Base-by-base conservation (phyloP, 2,113 vertebrate species). In the Phasianus colchicus region DNA sequence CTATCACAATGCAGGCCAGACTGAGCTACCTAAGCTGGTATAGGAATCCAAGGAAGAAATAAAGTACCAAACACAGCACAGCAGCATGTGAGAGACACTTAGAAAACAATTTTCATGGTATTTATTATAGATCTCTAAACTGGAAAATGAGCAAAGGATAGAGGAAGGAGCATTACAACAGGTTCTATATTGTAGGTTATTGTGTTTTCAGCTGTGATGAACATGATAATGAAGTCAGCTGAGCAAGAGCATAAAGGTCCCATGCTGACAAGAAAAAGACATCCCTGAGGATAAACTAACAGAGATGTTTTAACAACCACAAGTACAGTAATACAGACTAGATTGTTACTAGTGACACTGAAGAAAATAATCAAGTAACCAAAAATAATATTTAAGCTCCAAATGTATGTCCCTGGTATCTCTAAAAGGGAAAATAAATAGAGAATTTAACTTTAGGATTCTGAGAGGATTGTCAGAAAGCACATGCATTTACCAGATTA, bases 201-300 rank as follows among this genome's bases (percentile, higher is more conserved):
- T 94, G 78, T 91, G 81, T 92, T 97, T 97, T 94, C 96, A 89
- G 82, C 89, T 82, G 74, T 90, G 91, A 96, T 92, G 87, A 96
- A 95, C 77, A 61, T 93, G 92, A 88, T 96, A 97, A 97, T 93
- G 96, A 97, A 95, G 90, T 94, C 86, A 93, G 94, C 92, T 74
- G 86, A 93, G 65, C 43, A 86, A 82, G 76, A 95, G 90, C 74
- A 97, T 96, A 97, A 96, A 97, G 84, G 77, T 97, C 89, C 74
- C 92, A 96, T 86, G 96, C 92, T 93, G 93, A 89, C 88, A 93
- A 88, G 89, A 66, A 97, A 95, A 96, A 95, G 74, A 84, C 81
- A 83, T 95, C 80, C 93, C 60, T 20, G 90, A 95, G 94, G 66
- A 91, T 65, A 95, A 92, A 32, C 86, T 25, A 90, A 60, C 45